A percentile compares a stretch with the other conserved stretches of the same genome.
phyloP scores from a whole-genome alignment of 1,140 invertebrate species.

The Drosophila ficusphila region DNA sequence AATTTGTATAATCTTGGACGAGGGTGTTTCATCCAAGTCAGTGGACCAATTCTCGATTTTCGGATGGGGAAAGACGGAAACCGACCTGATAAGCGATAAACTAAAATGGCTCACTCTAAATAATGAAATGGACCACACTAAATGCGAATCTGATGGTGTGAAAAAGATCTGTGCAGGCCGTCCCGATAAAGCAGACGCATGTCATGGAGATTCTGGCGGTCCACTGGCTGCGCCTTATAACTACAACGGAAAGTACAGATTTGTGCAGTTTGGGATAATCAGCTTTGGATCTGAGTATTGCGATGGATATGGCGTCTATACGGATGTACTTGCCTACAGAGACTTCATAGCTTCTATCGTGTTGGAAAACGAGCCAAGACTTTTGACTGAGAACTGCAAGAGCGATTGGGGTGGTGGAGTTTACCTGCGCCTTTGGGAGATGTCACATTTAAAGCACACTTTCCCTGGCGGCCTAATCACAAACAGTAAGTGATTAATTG shows the following conservation, averaged over 20 bases:
- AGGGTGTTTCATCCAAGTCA: not conserved
- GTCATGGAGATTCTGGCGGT: not conserved
- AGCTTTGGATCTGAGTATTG: not conserved
- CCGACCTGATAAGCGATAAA: not conserved
- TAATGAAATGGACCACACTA: not conserved
- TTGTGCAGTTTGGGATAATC: not conserved
- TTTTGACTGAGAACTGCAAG: not conserved
- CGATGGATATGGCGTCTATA: not conserved
- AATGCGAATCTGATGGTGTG: accelerated
- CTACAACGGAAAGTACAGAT: not conserved
- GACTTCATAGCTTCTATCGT: not conserved
- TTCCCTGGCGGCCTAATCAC: not conserved
- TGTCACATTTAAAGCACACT: not conserved
- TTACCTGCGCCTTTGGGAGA: not conserved
- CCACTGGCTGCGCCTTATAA: not conserved
- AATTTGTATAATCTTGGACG: not conserved
- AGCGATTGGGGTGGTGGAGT: not conserved
- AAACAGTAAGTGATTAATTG: not conserved
- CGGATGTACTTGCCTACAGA: not conserved
- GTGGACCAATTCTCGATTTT: not conserved
- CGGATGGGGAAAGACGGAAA: not conserved
- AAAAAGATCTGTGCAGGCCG: not conserved
- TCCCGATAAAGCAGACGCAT: not conserved
- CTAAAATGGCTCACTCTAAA: not conserved
- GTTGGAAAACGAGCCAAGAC: not conserved